Conservation (phyloP, 2,113 vertebrate species). For the Pithys albifrons region DNA sequence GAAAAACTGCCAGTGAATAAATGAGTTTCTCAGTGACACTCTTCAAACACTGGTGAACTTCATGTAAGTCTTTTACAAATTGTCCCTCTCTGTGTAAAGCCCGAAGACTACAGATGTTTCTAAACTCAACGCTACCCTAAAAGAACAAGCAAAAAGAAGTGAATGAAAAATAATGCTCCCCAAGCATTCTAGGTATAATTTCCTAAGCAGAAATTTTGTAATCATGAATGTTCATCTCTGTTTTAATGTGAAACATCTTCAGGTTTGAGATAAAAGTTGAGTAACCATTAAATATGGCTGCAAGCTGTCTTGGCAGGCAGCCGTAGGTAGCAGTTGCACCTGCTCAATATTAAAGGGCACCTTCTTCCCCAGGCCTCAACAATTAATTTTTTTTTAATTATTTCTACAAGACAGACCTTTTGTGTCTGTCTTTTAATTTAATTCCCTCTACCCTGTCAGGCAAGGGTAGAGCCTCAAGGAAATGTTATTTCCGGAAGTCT, state of each 20-base stretch:
- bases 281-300: background rate
- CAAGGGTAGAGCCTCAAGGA: background rate
- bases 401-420: background rate
- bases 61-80: conserved; percentile 64
- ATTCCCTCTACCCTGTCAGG: background rate
- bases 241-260: background rate
- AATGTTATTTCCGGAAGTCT: background rate
- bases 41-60: conserved; percentile 64
- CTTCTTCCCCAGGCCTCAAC: background rate
- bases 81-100: conserved; percentile 57
- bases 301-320: background rate
- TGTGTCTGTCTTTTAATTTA: background rate
- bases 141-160: conserved; percentile 30
- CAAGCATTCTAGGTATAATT: background rate
- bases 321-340: background rate
- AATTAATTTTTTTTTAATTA: background rate
- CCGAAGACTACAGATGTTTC: conserved; percentile 67
- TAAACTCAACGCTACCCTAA: conserved; percentile 68
- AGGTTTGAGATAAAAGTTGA: background rate
- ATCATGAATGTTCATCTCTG: background rate
- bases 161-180: background rate
- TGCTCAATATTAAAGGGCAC: background rate
- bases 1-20: conserved; percentile 40
- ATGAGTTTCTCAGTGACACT: conserved; percentile 62
- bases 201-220: background rate